Conservation (phyloP, 2,888 invertebrate genomes). For the Pristionchus maxplancki region DNA sequence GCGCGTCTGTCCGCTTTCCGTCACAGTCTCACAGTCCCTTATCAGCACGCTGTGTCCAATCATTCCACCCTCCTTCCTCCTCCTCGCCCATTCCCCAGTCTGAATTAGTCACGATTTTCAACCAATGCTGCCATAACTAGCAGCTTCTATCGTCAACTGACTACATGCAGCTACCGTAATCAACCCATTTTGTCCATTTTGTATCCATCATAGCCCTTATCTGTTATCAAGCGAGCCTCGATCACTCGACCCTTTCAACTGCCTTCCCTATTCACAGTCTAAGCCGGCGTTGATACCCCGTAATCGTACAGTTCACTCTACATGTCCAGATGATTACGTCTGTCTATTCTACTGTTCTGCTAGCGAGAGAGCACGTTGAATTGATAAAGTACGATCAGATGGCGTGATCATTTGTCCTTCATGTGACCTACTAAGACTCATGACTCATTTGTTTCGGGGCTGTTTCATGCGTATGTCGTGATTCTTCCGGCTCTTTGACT, state of each 20-base stretch:
- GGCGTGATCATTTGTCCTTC: background rate
- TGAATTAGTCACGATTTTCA: background rate
- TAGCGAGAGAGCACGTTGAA: background rate
- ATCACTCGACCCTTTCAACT: background rate
- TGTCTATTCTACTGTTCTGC: background rate
- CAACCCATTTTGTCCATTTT: background rate
- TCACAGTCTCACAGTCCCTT: background rate
- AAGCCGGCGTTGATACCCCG: background rate
- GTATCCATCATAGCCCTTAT: background rate
- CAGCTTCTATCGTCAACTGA: too few relatives aligned
- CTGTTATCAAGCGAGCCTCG: background rate
- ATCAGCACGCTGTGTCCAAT: background rate
- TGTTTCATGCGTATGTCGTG: too few relatives aligned
- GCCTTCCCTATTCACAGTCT: background rate
- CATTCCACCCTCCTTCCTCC: background rate
- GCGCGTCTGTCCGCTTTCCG: background rate
- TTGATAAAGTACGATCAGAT: background rate
- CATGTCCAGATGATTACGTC: background rate
- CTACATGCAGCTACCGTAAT: background rate
- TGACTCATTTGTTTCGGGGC: background rate
- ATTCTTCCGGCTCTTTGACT: too few relatives aligned
- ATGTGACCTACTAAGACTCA: background rate
- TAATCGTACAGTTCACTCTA: background rate
- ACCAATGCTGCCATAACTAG: background rate
- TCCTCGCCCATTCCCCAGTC: background rate